Percentiles rank a stretch among this genome's conserved stretches.
phyloP scores from a whole-genome alignment of 2,888 invertebrate species.

The Tinea trinotella region DNA sequence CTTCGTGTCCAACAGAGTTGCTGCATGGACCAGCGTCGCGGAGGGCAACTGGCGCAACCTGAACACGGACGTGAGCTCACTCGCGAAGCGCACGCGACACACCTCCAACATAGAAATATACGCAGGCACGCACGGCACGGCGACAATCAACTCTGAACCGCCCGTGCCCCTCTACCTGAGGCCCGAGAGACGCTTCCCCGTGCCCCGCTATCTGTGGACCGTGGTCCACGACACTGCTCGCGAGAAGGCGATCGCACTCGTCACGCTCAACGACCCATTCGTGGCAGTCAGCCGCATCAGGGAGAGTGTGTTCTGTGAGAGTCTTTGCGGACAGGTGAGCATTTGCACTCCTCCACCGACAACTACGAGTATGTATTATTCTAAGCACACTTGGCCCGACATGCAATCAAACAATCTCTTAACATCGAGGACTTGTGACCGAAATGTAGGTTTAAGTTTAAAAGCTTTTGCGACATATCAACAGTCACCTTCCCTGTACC shows the following conservation, averaged over 20 bases:
- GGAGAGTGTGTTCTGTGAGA: conserved; percentile 52
- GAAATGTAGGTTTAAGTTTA: too few species aligned
- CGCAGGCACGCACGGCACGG: conserved; percentile 31
- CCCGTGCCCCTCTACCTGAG: conserved; percentile 26
- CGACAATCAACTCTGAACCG: conserved; percentile 28
- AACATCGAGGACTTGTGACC: too few species aligned
- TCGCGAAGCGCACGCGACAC: conserved; percentile 27
- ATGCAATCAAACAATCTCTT: too few species aligned
- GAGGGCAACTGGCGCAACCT: conserved; percentile 39
- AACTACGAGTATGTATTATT: too few species aligned
- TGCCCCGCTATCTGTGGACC: conserved; percentile 55
- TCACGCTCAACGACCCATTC: conserved; percentile 56
- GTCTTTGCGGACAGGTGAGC: conserved; percentile 39
- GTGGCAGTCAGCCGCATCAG: conserved; percentile 57
- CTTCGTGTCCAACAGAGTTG: conserved; percentile 48
- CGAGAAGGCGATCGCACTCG: conserved; percentile 37
- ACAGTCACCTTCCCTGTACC: too few species aligned
- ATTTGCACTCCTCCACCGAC: too few species aligned
- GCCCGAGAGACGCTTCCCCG: conserved; percentile 43
- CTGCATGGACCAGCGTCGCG: conserved; percentile 51
- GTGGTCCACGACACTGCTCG: conserved; percentile 33
- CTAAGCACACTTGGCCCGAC: too few species aligned
- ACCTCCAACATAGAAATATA: conserved; percentile 34
- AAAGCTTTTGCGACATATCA: too few species aligned
- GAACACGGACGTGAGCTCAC: conserved; percentile 43